Conservation (phyloP, 2,113 vertebrate species). For the Aptenodytes forsteri region DNA sequence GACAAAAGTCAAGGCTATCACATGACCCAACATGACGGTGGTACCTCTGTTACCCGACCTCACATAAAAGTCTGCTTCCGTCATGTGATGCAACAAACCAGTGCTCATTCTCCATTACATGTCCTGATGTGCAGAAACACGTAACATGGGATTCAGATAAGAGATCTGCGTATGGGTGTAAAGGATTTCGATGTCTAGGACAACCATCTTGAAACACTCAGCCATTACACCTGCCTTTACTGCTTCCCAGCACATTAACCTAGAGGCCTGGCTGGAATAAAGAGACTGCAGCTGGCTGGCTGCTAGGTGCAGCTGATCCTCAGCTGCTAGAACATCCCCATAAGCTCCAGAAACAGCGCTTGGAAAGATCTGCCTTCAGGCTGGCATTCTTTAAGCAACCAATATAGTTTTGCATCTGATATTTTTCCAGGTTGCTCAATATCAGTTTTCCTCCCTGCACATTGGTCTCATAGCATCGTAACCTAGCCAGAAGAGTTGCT, state of each 20-base stretch:
- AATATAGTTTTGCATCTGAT: background rate
- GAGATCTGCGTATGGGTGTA: background rate
- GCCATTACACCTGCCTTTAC: background rate
- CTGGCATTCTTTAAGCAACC: background rate
- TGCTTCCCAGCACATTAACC: background rate
- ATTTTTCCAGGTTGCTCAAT: background rate
- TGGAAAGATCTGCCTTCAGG: background rate
- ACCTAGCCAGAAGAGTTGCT: background rate
- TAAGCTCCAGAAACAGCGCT: background rate
- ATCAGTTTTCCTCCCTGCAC: background rate
- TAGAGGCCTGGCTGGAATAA: background rate
- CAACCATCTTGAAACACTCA: background rate
- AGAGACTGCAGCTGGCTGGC: background rate
- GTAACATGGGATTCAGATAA: background rate
- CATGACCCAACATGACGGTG: background rate
- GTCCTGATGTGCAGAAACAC: background rate
- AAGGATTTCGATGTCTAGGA: background rate
- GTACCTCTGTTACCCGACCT: background rate
- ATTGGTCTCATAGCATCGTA: background rate
- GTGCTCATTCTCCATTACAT: background rate
- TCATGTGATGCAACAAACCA: background rate
- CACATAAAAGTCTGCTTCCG: background rate
- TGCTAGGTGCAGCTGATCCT: background rate
- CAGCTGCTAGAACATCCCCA: background rate
- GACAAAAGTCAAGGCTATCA: background rate